Conservation (phyloP, 1,140 invertebrate species). For the Mercenaria mercenaria region DNA sequence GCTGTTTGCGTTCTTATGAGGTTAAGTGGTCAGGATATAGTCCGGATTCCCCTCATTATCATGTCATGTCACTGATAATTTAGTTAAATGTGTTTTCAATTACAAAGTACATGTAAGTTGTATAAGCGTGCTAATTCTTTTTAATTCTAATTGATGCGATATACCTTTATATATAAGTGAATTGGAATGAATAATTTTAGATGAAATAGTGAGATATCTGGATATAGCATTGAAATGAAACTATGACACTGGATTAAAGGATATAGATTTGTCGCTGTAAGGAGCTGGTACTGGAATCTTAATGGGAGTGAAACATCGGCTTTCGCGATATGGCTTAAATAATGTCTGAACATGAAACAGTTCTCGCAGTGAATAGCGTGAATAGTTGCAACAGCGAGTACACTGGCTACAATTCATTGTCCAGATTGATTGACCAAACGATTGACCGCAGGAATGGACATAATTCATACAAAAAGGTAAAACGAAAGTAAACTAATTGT, state of each 20-base stretch:
- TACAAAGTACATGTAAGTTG: too few species aligned
- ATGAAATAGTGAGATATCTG: too few species aligned
- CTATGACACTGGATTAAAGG: too few species aligned
- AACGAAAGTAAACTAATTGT: too few species aligned
- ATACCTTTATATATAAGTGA: too few species aligned
- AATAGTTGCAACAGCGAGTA: neutral
- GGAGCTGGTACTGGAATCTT: too few species aligned
- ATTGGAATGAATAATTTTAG: too few species aligned
- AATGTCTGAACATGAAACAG: conserved; percentile 23
- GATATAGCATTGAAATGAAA: too few species aligned
- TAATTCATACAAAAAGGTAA: neutral
- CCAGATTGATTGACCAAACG: neutral
- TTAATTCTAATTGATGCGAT: too few species aligned
- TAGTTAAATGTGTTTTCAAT: too few species aligned
- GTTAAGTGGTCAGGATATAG: neutral
- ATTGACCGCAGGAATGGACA: neutral
- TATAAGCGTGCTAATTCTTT: too few species aligned
- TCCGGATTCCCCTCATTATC: neutral
- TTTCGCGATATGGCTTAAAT: conserved; percentile 1
- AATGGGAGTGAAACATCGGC: neutral
- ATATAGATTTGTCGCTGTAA: too few species aligned
- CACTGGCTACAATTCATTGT: neutral
- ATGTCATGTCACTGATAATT: neutral
- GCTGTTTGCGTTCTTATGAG: neutral
- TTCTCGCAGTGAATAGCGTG: neutral